These are phyloP conservation scores for Drosophila punjabiensis DNA, from an alignment of 1,140 invertebrate species.

Conservation along the genomic window DNA sequence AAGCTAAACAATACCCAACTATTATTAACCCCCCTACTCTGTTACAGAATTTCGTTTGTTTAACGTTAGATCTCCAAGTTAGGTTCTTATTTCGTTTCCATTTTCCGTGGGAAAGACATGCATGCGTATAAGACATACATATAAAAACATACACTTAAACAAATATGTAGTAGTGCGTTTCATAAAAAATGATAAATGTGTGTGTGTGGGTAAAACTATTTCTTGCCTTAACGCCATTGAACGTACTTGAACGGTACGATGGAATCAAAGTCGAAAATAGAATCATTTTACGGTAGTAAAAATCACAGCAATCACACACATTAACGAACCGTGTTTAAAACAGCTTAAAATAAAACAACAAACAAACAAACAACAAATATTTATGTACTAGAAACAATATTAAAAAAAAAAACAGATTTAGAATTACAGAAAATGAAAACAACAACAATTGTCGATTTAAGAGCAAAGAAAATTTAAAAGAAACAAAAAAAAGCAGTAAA, in stretches of 20 bases:
- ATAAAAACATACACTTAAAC: conserved; percentile 2
- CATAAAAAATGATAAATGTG: conserved; percentile 1
- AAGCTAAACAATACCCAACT: conserved; percentile 38
- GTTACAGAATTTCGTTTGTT: conserved; percentile 28
- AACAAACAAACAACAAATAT: conserved; percentile 52
- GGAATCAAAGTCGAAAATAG: conserved; percentile 23
- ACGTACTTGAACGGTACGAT: conserved; percentile 14
- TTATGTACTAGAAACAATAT: conserved; percentile 45
- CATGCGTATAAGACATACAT: conserved; percentile 21
- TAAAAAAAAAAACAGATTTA: conserved; percentile 8
- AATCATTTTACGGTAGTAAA: conserved; percentile 38
- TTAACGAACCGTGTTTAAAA: conserved; percentile 24
- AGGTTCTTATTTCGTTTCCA: conserved; percentile 6
- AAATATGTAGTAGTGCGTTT: conserved; percentile 24
- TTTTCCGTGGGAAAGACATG: conserved; percentile 38
- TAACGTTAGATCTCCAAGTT: conserved; percentile 3
- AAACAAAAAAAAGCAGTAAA: conserved; percentile 23
- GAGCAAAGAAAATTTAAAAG: conserved; percentile 27
- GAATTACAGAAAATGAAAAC: conserved; percentile 19
- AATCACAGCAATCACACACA: conserved; percentile 13
- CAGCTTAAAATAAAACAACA: conserved; percentile 25
- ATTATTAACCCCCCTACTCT: conserved; percentile 2
- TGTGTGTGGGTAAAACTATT: conserved; percentile 2
- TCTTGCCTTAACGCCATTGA: conserved; percentile 30
- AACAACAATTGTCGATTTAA: conserved; percentile 42